Conservation (phyloP, 2,888 invertebrate species). For the Morinoia aosen region DNA sequence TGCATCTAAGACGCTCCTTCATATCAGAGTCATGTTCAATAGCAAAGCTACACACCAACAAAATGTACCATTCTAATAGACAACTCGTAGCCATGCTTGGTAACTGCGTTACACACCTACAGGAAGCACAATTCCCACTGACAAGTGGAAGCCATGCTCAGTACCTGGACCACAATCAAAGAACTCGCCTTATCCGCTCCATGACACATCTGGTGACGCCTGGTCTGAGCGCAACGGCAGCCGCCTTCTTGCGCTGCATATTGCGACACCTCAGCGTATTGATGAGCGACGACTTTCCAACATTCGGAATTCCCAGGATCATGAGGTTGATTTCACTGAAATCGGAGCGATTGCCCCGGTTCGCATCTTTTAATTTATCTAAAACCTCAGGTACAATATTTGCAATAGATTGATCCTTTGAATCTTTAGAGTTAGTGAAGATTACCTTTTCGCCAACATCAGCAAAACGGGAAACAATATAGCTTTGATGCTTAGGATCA, state of each 20-base stretch:
- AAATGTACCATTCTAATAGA: too few species aligned
- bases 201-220: slow-evolving; percentile 89
- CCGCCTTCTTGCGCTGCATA: slow-evolving; percentile 74
- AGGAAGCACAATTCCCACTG: background rate
- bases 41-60: too few species aligned
- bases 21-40: too few species aligned
- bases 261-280: slow-evolving; percentile 84
- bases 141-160: background rate
- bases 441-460: slow-evolving; percentile 78
- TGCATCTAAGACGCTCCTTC: too few species aligned
- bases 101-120: too few species aligned
- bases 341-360: slow-evolving; percentile 82
- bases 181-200: slow-evolving; percentile 80
- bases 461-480: slow-evolving; percentile 76
- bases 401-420: slow-evolving; percentile 71
- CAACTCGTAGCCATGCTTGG: too few species aligned
- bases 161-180: background rate
- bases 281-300: slow-evolving; percentile 93
- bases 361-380: slow-evolving; percentile 80
- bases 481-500: slow-evolving; percentile 74
- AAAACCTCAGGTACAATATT: slow-evolving; percentile 79
- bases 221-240: slow-evolving; percentile 80
- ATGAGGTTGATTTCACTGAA: slow-evolving; percentile 82
- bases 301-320: slow-evolving; percentile 95
- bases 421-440: slow-evolving; percentile 85